Conservation (phyloP, 2,797 vertebrate genomes). For the Synaphobranchus kaupii region DNA sequence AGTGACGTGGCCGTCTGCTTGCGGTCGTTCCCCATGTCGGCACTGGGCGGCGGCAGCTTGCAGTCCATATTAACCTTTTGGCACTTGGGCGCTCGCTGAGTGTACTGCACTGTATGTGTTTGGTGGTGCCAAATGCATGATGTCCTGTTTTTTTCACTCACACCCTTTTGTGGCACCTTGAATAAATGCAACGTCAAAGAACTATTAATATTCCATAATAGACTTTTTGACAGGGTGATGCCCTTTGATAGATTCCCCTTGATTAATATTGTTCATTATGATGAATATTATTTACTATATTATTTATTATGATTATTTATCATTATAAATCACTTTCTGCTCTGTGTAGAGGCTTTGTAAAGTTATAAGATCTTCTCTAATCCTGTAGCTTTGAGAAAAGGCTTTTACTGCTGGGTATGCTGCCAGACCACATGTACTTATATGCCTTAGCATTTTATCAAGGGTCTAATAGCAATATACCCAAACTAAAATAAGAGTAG, state of each 20-base stretch:
- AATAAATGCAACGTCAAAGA: neutral
- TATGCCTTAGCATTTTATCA: neutral
- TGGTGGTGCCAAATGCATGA: constrained; percentile 19
- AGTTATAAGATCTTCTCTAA: no score
- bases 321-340: neutral
- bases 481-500: neutral
- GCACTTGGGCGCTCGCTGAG: neutral
- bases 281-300: neutral
- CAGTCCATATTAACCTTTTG: constrained; percentile 50
- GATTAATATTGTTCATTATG: neutral
- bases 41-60: constrained; percentile 45
- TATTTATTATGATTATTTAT: neutral
- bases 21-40: neutral
- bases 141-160: constrained; percentile 13
- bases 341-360: neutral
- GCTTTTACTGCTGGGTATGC: neutral
- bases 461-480: neutral
- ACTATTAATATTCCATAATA: neutral
- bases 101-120: neutral
- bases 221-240: neutral
- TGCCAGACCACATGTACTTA: neutral
- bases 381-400: neutral
- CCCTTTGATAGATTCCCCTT: neutral
- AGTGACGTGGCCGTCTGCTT: constrained; percentile 22
- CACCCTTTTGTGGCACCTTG: neutral